phyloP scores from a whole-genome alignment of 2,113 vertebrate species.

The Odontophorus gujanensis region DNA sequence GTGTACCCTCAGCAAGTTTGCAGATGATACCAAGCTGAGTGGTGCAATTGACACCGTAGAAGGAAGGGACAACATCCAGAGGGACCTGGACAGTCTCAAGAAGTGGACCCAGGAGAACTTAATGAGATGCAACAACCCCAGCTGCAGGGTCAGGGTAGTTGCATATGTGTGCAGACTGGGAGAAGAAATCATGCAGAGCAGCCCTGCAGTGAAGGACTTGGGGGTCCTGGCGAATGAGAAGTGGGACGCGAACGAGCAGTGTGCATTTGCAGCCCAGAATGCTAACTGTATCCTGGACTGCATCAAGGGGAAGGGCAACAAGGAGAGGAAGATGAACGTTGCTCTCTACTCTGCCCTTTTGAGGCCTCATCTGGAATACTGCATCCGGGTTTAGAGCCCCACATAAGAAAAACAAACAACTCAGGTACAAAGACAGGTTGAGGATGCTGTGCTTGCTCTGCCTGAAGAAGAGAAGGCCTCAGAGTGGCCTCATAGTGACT shows the following conservation, averaged over 20 bases:
- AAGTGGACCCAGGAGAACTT: background rate
- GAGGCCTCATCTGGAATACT: background rate
- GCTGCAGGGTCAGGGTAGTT: background rate
- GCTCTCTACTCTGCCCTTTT: background rate
- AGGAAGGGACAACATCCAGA: background rate
- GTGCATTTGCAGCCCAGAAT: background rate
- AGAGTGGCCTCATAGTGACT: background rate
- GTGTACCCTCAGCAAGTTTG: background rate
- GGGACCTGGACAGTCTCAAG: background rate
- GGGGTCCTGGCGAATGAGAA: background rate
- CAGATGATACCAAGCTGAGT: background rate
- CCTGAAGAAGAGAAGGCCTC: background rate
- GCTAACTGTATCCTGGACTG: background rate
- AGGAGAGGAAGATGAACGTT: background rate
- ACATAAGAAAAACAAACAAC: background rate
- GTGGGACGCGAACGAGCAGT: too few species aligned
- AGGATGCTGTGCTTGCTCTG: background rate
- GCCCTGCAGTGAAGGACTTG: background rate
- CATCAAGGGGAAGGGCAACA: background rate
- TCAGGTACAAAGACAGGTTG: background rate
- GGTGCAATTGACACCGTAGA: background rate
- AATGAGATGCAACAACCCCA: background rate
- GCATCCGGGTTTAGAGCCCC: background rate
- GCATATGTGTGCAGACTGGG: background rate
- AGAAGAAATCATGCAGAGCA: background rate